Evolutionary conservation across 2,797 vertebrate genomes (phyloP), one percentile per base, ranked within the genome.

Genomic region (Peromyscus eremicus): DNA sequence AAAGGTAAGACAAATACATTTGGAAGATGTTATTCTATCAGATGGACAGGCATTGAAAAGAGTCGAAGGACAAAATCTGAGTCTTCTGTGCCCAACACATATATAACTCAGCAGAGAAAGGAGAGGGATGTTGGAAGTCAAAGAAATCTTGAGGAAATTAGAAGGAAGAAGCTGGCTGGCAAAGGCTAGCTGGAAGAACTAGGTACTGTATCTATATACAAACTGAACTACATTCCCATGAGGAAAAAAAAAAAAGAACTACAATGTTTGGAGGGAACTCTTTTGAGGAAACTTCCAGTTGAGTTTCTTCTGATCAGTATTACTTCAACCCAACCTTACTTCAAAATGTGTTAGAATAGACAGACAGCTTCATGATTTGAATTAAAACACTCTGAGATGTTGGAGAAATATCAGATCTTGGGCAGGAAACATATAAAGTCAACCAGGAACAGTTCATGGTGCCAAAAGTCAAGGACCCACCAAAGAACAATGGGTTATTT

Each of bases 111-210:
- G 8, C 17, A 71, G 27, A 5, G 27, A 64, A 64, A 64, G 46
- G 27, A 83, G 49, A 37, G 19, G 8, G 1, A 8, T 12, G 71
- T 66, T 64, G 32, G 40, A 88, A 92, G 43, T 32, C 60, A 95
- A 84, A 55, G 46, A 89, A 95, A 37, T 73, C 64, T 73, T 80
- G 29, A 79, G 43, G 19, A 83, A 86, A 37, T 89, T 70, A 81
- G 73, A 94, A 89, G 90, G 43, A 92, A 7, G 29, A 4, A 66
- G 43, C 16, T 55, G 11, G 7, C 29, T 34, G 12, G 8, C 27
- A 57, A 1, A 4, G 10, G 1, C 19, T 70, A 68, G 23, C 29
- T 80, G 11, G 34, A 90, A 77, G n/a, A 87, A 68, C 57, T 84
- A 79, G 52, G 27, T 32, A 55, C n/a, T 52, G 14, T 52, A 52